Conservation (phyloP, 1,140 invertebrate genomes). For the Thaumatotibia leucotreta region DNA sequence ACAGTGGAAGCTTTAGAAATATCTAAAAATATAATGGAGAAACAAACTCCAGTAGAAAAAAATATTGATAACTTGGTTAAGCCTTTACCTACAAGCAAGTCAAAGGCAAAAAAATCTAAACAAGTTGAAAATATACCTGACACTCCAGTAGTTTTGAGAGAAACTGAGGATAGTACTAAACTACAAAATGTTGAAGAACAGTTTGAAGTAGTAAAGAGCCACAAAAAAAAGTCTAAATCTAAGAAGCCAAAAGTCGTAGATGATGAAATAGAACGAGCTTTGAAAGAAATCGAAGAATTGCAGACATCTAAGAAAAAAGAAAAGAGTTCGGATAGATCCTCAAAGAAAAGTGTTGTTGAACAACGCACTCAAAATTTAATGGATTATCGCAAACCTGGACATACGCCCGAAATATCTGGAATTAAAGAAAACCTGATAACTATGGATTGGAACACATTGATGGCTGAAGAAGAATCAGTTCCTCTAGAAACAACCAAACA, state of each 20-base stretch:
- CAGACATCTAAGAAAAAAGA: slow-evolving; percentile 29
- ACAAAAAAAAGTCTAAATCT: slow-evolving; percentile 18
- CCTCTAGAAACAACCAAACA: slow-evolving; percentile 33
- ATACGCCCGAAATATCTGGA: background rate
- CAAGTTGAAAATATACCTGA: background rate
- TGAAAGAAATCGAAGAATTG: slow-evolving; percentile 35
- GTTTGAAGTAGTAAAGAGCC: slow-evolving; percentile 1
- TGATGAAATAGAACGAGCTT: slow-evolving; percentile 17
- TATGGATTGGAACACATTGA: slow-evolving; percentile 63
- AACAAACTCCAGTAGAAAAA: background rate
- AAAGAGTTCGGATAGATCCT: background rate
- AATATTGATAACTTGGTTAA: background rate
- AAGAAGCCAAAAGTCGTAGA: slow-evolving; percentile 19
- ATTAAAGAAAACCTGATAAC: slow-evolving; percentile 20
- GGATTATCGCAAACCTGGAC: background rate
- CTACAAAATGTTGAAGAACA: background rate
- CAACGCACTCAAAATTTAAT: background rate
- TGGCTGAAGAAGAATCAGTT: slow-evolving; percentile 60
- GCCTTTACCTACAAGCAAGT: background rate
- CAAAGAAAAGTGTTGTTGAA: background rate
- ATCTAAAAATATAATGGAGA: background rate
- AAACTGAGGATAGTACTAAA: background rate
- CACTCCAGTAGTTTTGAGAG: background rate
- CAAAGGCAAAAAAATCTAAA: background rate
- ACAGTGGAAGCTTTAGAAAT: background rate